phyloP scores from a whole-genome alignment of 2,888 invertebrate species.

The Pyralis farinalis region DNA sequence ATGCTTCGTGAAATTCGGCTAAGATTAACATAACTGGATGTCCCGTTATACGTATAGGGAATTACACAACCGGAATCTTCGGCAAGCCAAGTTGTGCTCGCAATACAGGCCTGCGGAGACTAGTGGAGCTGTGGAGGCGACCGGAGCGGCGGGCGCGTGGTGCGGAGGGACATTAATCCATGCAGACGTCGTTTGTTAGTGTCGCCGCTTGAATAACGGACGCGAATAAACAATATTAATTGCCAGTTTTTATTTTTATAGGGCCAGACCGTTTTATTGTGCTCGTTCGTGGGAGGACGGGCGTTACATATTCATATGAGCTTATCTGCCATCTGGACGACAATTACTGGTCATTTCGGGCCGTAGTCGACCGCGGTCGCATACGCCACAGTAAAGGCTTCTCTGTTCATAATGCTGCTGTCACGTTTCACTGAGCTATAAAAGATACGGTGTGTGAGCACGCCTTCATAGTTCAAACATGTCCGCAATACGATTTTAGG shows the following conservation, averaged over 20 bases:
- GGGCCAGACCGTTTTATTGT: conserved; percentile 64
- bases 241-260: conserved; percentile 69
- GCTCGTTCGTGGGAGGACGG: conserved; percentile 65
- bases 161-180: conserved; percentile 36
- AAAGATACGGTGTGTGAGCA: conserved; percentile 49
- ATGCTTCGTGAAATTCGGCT: conserved; percentile 72
- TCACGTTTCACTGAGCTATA: conserved; percentile 48
- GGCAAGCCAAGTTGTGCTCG: conserved; percentile 16
- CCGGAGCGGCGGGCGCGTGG: conserved; percentile 25
- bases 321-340: conserved; percentile 69
- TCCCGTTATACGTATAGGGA: conserved; percentile 69
- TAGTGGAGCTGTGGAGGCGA: conserved; percentile 21
- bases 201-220: conserved; percentile 67
- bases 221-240: conserved; percentile 76
- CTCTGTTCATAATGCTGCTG: conserved; percentile 36
- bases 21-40: conserved; percentile 77
- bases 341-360: conserved; percentile 63
- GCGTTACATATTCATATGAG: conserved; percentile 74
- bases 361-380: conserved; percentile 46
- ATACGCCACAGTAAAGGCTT: conserved; percentile 51
- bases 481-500: conserved; percentile 58
- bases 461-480: conserved; percentile 51
- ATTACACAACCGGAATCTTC: conserved; percentile 71
- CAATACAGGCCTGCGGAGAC: conserved; percentile 25
- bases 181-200: conserved; percentile 61